These are phyloP conservation scores for Solea senegalensis DNA, from an alignment of 2,113 vertebrate species.

Conservation along the genomic window DNA sequence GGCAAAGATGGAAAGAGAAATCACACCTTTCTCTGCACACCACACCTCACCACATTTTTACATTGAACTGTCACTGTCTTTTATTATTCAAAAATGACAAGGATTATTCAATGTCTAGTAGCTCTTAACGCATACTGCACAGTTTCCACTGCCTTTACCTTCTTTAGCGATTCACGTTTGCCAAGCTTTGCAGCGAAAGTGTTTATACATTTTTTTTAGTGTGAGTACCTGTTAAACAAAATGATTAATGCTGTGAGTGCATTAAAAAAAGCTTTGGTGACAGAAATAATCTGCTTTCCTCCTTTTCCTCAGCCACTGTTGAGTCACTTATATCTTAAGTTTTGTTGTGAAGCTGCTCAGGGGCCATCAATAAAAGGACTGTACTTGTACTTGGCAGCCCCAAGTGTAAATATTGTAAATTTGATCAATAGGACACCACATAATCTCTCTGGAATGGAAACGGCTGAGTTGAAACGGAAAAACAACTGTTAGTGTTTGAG, in stretches of 20 bases:
- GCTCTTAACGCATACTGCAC: not conserved
- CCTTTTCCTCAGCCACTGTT: not conserved
- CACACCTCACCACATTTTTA: not conserved
- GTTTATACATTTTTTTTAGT: not conserved
- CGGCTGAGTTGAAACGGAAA: slow-evolving; percentile 17
- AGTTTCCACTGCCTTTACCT: not conserved
- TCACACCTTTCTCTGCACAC: not conserved
- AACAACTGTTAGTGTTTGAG: slow-evolving; percentile 5
- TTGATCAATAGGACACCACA: slow-evolving; percentile 29
- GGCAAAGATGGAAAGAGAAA: slow-evolving; percentile 1
- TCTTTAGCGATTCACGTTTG: not conserved
- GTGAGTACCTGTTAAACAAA: not conserved
- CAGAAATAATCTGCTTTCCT: not conserved
- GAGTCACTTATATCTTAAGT: not conserved
- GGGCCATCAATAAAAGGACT: not conserved
- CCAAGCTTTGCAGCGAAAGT: too few relatives aligned
- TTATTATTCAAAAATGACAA: not conserved
- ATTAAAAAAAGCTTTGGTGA: not conserved
- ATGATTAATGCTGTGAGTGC: not conserved
- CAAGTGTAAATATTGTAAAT: slow-evolving; percentile 23
- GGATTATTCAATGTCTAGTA: not conserved
- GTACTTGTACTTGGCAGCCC: not conserved
- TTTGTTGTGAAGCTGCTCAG: slow-evolving; percentile 1
- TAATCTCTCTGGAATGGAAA: slow-evolving; percentile 2
- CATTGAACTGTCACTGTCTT: not conserved